Evolutionary conservation across 1,140 invertebrate species (phyloP).

Genomic region (Orchestia grillus): DNA sequence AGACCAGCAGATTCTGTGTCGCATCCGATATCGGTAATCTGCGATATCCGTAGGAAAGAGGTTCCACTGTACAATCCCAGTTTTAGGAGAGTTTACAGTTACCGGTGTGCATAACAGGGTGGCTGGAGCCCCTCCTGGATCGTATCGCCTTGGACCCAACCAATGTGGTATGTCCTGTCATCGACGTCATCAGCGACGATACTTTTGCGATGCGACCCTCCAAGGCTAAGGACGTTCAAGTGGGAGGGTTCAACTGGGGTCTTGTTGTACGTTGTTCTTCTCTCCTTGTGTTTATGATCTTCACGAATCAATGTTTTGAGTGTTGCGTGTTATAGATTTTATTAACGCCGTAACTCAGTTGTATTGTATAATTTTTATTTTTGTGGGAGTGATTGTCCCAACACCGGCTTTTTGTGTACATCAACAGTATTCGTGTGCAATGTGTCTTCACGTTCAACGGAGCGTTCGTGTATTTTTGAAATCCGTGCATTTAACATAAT

Average conservation of each 20-base stretch:
- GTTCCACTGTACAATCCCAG: not conserved
- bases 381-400: not conserved
- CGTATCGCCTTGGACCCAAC: conserved; percentile 89
- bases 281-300: not conserved
- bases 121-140: conserved; percentile 81
- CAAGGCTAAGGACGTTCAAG: conserved; percentile 87
- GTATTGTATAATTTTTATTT: not conserved
- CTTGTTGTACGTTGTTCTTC: conserved; percentile 63
- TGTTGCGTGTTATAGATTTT: not conserved
- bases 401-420: not conserved
- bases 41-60: no score
- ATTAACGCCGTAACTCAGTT: not conserved
- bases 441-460: not conserved
- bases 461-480: not conserved
- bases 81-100: not conserved
- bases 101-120: conserved; percentile 71
- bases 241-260: conserved; percentile 96
- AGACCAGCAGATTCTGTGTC: no score
- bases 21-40: not conserved
- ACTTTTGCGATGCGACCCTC: conserved; percentile 90
- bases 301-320: not conserved
- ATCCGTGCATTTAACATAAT: not conserved
- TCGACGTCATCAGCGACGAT: conserved; percentile 92
- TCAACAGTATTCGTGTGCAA: not conserved
- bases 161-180: conserved; percentile 91